Percentiles rank a stretch among this genome's conserved stretches.
Conservation (phyloP, 2,797 vertebrate genomes). For the Liparis tanakae region DNA sequence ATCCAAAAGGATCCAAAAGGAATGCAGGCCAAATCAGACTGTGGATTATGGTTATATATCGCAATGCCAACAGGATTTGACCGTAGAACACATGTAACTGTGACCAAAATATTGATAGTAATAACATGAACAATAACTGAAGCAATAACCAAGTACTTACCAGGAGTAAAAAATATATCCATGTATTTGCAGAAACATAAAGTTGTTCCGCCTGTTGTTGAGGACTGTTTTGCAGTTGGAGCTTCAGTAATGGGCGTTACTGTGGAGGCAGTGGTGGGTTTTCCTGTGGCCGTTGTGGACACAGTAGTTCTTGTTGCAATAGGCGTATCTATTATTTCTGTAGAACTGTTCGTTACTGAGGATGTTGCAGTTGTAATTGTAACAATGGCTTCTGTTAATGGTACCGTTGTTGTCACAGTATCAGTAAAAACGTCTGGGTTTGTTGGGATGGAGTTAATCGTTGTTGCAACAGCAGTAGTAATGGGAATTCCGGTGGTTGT, state of each 20-base stretch:
- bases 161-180: conserved; percentile 39
- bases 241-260: background rate
- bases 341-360: no score
- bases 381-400: no score
- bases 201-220: conserved; percentile 41
- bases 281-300: no score
- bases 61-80: background rate
- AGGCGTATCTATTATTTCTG: no score
- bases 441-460: background rate
- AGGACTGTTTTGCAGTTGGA: background rate
- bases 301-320: no score
- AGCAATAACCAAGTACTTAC: conserved; percentile 45
- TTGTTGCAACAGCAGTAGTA: conserved; percentile 2
- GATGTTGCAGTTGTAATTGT: no score
- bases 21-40: background rate
- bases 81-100: background rate
- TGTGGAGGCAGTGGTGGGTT: background rate
- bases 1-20: background rate
- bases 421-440: background rate
- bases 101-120: background rate
- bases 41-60: background rate
- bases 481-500: background rate
- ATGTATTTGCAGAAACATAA: conserved; percentile 67
- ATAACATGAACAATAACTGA: background rate
- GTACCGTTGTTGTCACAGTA: background rate